These are phyloP conservation scores for Pterocles gutturalis DNA, from an alignment of 2,113 vertebrate species.

Conservation along the genomic window DNA sequence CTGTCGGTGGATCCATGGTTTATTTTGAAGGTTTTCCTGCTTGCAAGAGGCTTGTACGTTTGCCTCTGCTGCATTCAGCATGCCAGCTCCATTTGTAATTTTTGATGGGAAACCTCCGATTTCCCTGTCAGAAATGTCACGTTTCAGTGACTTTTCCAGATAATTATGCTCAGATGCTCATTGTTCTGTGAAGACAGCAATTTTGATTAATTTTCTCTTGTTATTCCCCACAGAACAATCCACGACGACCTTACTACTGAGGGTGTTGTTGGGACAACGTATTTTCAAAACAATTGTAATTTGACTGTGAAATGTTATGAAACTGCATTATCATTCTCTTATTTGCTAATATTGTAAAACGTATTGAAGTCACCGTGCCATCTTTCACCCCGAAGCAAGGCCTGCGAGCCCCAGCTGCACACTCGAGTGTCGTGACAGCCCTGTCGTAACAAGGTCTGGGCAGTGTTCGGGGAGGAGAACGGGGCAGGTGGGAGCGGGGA, in stretches of 20 bases:
- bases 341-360: background rate
- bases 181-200: background rate
- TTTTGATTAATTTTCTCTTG: background rate
- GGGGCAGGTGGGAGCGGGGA: background rate
- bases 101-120: background rate
- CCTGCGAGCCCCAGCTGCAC: background rate
- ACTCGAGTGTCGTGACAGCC: background rate
- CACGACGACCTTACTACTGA: constrained; percentile 98
- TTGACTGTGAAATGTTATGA: constrained; percentile 25
- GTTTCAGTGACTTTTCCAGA: background rate
- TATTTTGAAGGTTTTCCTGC: background rate
- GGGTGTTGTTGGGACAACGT: constrained; percentile 10
- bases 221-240: constrained; percentile 88
- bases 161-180: background rate
- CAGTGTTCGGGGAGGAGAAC: background rate
- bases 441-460: background rate
- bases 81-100: background rate
- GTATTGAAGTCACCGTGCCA: background rate
- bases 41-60: background rate
- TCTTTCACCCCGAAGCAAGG: background rate
- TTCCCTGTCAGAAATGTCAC: background rate
- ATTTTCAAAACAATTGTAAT: background rate
- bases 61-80: background rate
- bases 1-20: fast-evolving
- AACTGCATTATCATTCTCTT: background rate